phyloP scores from a whole-genome alignment of 2,888 invertebrate genomes.

The Drosophila meridionalis region DNA sequence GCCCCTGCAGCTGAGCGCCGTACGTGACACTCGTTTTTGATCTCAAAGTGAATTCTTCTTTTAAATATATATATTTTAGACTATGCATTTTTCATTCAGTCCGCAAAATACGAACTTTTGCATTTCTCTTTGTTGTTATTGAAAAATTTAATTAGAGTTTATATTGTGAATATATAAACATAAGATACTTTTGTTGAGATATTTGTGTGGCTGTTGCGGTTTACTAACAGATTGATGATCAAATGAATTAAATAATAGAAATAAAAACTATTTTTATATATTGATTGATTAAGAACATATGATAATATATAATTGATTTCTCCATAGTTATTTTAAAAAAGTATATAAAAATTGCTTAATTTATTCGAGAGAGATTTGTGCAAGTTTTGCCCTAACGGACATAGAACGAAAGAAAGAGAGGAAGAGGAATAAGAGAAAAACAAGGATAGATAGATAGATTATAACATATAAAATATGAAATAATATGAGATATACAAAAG shows the following conservation, averaged over 20 bases:
- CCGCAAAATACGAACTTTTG: slow-evolving; percentile 10
- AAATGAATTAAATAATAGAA: not conserved
- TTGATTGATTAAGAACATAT: no score
- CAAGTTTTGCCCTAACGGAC: no score
- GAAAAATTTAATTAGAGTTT: slow-evolving; percentile 8
- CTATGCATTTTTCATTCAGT: slow-evolving; percentile 18
- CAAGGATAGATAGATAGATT: no score
- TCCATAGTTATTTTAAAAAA: no score
- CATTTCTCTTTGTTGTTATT: not conserved
- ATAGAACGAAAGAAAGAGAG: no score
- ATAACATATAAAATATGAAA: no score
- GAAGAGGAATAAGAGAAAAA: no score
- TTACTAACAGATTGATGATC: not conserved
- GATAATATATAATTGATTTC: no score
- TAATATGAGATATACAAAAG: no score
- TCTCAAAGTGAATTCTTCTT: slow-evolving; percentile 15
- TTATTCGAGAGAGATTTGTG: no score
- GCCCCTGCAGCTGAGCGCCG: slow-evolving; percentile 17
- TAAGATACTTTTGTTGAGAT: not conserved
- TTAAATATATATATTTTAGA: slow-evolving; percentile 34
- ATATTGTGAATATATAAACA: not conserved
- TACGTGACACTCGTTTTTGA: slow-evolving; percentile 53
- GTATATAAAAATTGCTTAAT: no score
- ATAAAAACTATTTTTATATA: not conserved
- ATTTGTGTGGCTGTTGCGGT: not conserved